Evolutionary conservation across 2,888 invertebrate species (phyloP).

Genomic region (Fragum whitleyi): DNA sequence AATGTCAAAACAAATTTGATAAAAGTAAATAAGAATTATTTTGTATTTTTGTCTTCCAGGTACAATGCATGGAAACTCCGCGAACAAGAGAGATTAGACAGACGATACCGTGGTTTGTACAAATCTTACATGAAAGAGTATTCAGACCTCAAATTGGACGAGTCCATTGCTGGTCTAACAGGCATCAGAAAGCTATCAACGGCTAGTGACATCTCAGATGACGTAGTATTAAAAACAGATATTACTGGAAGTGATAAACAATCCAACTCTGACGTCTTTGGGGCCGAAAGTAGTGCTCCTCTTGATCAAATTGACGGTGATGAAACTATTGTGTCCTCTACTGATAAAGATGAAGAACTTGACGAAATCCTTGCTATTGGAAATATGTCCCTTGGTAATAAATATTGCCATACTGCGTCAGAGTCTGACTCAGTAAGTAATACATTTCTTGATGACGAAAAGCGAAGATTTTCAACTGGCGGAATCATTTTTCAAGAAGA

Average conservation of each 20-base stretch:
- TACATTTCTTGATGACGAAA: neutral
- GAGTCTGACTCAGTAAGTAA: neutral
- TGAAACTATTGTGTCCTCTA: neutral
- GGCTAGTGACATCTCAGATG: conserved; percentile 14
- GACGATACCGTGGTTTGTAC: conserved; percentile 44
- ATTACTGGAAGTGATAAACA: neutral
- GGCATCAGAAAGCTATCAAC: conserved; percentile 15
- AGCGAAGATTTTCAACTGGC: conserved; percentile 24
- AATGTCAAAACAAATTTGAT: too few relatives aligned
- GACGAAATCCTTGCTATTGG: conserved; percentile 8
- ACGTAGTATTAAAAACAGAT: neutral
- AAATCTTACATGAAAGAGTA: conserved; percentile 46
- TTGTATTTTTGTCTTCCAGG: conserved; percentile 14
- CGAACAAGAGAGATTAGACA: conserved; percentile 49
- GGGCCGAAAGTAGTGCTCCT: neutral
- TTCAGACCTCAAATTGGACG: conserved; percentile 30
- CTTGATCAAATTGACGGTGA: neutral
- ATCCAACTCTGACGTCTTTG: neutral
- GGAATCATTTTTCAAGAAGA: conserved; percentile 14
- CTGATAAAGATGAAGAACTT: neutral
- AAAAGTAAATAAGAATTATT: too few relatives aligned
- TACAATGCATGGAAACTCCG: conserved; percentile 43
- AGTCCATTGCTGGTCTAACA: conserved; percentile 1
- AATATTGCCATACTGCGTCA: neutral
- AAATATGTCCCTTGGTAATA: neutral